Percentiles rank a stretch among this genome's conserved stretches.
Evolutionary conservation across 2,888 invertebrate genomes (phyloP).

Genomic region (Galeruca laticollis): DNA sequence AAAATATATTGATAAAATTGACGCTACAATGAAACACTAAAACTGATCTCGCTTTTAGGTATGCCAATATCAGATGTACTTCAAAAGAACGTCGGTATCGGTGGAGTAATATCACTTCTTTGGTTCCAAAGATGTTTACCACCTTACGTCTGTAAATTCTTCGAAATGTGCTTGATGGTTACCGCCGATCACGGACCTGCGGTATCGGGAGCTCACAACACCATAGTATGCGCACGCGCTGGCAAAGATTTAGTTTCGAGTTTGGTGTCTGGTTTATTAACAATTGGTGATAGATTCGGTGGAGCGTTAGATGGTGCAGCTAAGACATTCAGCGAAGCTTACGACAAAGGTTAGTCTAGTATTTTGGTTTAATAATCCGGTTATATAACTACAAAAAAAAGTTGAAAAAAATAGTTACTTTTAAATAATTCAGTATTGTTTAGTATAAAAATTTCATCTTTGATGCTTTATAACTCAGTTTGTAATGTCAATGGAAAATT

Average conservation of each 20-base stretch:
- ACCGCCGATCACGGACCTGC: slow-evolving; percentile 99
- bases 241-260: slow-evolving; percentile 97
- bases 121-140: slow-evolving; percentile 99
- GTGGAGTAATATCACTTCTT: slow-evolving; percentile 95
- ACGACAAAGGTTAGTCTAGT: slow-evolving; percentile 78
- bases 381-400: neutral
- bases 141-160: slow-evolving; percentile 93
- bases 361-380: no score
- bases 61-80: slow-evolving; percentile 86
- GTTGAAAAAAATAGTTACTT: no score
- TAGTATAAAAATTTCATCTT: no score
- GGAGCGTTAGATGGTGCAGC: slow-evolving; percentile 99
- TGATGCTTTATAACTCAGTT: no score
- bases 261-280: slow-evolving; percentile 95
- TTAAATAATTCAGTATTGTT: no score
- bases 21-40: no score
- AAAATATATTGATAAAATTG: no score
- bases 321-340: slow-evolving; percentile 95
- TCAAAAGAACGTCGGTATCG: slow-evolving; percentile 95
- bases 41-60: slow-evolving; percentile 72
- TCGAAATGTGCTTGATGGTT: slow-evolving; percentile 99
- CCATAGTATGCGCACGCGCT: slow-evolving; percentile 98
- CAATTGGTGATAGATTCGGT: slow-evolving; percentile 98
- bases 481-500: no score
- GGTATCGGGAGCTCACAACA: slow-evolving; percentile 95